Base-by-base conservation (phyloP, 2,113 vertebrate species). In the Pholis gunnellus region DNA sequence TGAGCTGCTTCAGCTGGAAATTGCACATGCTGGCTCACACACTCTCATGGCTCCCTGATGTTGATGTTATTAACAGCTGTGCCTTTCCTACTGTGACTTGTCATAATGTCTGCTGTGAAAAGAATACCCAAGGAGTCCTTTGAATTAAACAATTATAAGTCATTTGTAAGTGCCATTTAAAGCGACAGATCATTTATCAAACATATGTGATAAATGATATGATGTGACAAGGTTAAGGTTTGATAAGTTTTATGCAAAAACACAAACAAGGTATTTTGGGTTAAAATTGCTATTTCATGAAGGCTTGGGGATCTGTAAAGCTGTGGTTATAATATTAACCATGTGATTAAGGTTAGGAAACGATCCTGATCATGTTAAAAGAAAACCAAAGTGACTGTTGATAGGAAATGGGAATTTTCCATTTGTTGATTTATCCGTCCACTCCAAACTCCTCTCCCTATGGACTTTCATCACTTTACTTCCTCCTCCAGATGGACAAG, bases 321-420 rank as follows among this genome's bases (percentile, higher is more conserved):
- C 36, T 22, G 52, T 46, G n/a, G 72, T 66, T 46, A 31, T 9
- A 67, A 61, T 52, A 52, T 54, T 56, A 72, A 74, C 27, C 46
- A 46, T 9, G 0, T 50, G 18, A n/a, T 17, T 13, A 42, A 56
- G 64, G 9, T 52, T 27, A 36, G 56, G 25, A 59, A 52, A 71
- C 9, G 0, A 61, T 42, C 17, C 8, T 73, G 73, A 60, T 81
- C 31, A 13, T 20, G 17, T 36, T 46, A 1, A 25, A 25, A 56
- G 4, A n/a, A 57, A 70, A 36, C 18, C 29, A 38, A 20, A 5
- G 1, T 44, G 44, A 18, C 15, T 46, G 48, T 40, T 0, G 1
- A 17, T 9, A 57, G 9, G 40, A 34, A 50, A 42, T 5, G 25
- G 17, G 10, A 66, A 46, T 48, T 18, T 48, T 48, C 46, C 5